A percentile compares a stretch with the other conserved stretches of the same genome.
Conservation (phyloP, 2,888 invertebrate species). For the Malthinus seriepunctatus region DNA sequence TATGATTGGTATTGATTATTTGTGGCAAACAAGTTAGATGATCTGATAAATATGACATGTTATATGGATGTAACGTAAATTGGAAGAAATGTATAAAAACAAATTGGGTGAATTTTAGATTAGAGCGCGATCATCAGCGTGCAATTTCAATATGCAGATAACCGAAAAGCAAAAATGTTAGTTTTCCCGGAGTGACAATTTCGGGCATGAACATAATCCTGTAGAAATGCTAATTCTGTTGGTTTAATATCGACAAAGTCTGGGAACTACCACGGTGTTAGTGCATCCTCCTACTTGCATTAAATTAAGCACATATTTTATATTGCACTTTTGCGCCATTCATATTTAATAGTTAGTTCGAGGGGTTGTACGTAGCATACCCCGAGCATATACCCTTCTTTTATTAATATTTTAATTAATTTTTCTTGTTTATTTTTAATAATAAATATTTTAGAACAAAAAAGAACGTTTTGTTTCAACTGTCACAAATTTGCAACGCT, state of each 20-base stretch:
- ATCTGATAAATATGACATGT: no score
- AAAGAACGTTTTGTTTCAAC: no score
- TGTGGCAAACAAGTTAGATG: no score
- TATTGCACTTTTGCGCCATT: neutral
- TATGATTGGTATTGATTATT: no score
- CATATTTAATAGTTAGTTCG: no score
- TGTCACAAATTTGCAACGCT: no score
- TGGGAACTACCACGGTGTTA: slow-evolving; percentile 11
- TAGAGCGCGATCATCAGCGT: slow-evolving; percentile 17
- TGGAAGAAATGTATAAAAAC: neutral
- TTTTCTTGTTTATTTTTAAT: no score
- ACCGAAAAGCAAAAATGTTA: slow-evolving; percentile 14
- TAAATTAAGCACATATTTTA: slow-evolving; percentile 22
- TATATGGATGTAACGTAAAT: no score
- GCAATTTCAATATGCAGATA: slow-evolving; percentile 21
- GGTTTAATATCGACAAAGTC: slow-evolving; percentile 16
- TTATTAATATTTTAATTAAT: no score
- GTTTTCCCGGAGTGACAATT: slow-evolving; percentile 4
- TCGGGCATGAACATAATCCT: slow-evolving; percentile 18
- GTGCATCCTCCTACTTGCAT: slow-evolving; percentile 3
- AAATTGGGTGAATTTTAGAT: neutral
- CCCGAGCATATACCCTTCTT: no score
- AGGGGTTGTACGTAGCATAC: no score
- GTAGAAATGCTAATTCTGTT: slow-evolving; percentile 25
- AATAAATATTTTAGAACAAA: no score